Evolutionary conservation across 2,888 invertebrate genomes (phyloP), one percentile per base, ranked within the genome.

Genomic region (Phanerotoma sp.): DNA sequence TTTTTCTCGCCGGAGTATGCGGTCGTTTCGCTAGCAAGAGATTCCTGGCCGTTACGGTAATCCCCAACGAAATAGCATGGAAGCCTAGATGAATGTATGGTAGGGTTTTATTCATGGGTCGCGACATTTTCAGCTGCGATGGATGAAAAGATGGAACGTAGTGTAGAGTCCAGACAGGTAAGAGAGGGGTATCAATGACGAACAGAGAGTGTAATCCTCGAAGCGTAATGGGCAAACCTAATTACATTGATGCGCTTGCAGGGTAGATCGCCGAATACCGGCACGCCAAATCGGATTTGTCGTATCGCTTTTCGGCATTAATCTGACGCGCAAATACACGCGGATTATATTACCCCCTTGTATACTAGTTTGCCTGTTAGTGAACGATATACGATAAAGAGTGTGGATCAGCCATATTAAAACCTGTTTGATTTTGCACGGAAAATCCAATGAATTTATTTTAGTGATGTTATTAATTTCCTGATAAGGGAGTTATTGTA

Each of bases 191-290:
- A 53, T 53, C 53, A 40, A 53, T 53, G 47, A 46, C 53, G 50
- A 56, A 45, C 63, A 53, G 59, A 52, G 33, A 51, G 57, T 53
- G 57, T 60, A 64, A 66, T 65, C 63, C 61, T 57, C 56, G 61
- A 57, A 60, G 59, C 61, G 60, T 62, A 62, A 61, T 64, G 60
- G 61, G 57, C 62, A 69, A 70, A 70, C 64, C 62, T 69, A 69
- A 70, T 70, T 69, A 70, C 56, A 61, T 53, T 56, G 56, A 62
- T 59, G 38, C 52, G 53, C 56, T 56, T 53, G 21, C 40, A 48
- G 25, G 46, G 46, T 35, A 37, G 53, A 53, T 53, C 35, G 47
- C 40, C 41, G 40, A 21, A 44, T 16, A 22, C 20, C 20, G 40
- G 40, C 38, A 46, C 40, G 47, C 35, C 51, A 62, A 62, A 62